phyloP scores from a whole-genome alignment of 1,140 invertebrate species.

The Drosophila ironensis region DNA sequence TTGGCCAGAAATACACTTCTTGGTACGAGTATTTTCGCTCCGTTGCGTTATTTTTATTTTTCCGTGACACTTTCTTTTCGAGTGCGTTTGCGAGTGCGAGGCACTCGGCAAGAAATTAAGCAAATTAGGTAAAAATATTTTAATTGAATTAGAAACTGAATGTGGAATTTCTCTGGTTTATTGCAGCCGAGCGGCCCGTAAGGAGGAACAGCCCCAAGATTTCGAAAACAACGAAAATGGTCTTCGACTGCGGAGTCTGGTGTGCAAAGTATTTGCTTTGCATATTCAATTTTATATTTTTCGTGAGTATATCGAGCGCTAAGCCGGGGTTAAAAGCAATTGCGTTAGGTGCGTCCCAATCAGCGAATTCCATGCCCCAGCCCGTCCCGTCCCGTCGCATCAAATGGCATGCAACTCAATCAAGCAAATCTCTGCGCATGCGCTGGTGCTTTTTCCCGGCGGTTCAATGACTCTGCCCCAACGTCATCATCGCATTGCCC shows the following conservation, averaged over 20 bases:
- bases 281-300: slow-evolving; percentile 89
- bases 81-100: slow-evolving; percentile 13
- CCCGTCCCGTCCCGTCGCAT: slow-evolving; percentile 3
- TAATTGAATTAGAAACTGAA: slow-evolving; percentile 47
- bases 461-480: slow-evolving; percentile 62
- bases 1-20: slow-evolving; percentile 31
- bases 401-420: slow-evolving; percentile 58
- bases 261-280: slow-evolving; percentile 89
- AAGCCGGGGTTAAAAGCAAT: neutral
- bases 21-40: slow-evolving; percentile 36
- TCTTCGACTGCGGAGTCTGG: slow-evolving; percentile 84
- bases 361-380: neutral
- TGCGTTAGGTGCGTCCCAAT: slow-evolving; percentile 13
- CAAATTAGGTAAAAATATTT: slow-evolving; percentile 48
- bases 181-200: slow-evolving; percentile 46
- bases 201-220: slow-evolving; percentile 67
- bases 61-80: slow-evolving; percentile 56
- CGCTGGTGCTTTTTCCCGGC: slow-evolving; percentile 58
- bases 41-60: slow-evolving; percentile 11
- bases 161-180: slow-evolving; percentile 21
- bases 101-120: slow-evolving; percentile 53
- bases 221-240: slow-evolving; percentile 82
- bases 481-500: slow-evolving; percentile 31
- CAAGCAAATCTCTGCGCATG: slow-evolving; percentile 77
- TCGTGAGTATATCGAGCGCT: slow-evolving; percentile 84